These are phyloP conservation scores for Eurois occulta DNA, from an alignment of 2,888 invertebrate genomes.

Conservation along the genomic window DNA sequence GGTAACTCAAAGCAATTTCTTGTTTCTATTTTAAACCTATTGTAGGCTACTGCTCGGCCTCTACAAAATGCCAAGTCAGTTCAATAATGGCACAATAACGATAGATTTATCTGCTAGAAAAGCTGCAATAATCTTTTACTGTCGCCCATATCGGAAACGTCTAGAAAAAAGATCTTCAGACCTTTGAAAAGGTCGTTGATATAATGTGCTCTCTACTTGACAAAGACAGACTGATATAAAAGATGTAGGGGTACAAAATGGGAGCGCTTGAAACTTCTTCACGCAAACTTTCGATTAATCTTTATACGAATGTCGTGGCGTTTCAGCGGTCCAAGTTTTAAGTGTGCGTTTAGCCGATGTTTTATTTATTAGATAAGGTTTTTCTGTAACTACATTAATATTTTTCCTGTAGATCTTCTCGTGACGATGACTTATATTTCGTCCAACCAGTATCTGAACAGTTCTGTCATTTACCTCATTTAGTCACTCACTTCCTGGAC, in stretches of 20 bases:
- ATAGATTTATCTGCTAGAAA: slow-evolving; percentile 26
- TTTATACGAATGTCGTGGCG: slow-evolving; percentile 19
- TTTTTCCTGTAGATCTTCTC: background rate
- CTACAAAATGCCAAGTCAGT: background rate
- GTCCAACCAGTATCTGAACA: background rate
- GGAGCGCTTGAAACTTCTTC: slow-evolving; percentile 25
- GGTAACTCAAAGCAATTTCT: background rate
- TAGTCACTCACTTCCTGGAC: background rate
- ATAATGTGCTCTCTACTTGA: slow-evolving; percentile 45
- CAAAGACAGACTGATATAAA: slow-evolving; percentile 39
- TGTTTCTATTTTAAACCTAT: background rate
- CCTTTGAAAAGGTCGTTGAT: slow-evolving; percentile 42
- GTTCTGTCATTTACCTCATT: background rate
- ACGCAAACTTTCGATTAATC: slow-evolving; percentile 56
- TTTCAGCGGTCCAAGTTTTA: background rate
- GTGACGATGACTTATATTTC: background rate
- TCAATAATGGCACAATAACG: slow-evolving; percentile 1
- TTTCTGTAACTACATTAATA: background rate
- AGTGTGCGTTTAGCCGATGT: background rate
- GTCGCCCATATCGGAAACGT: slow-evolving; percentile 26
- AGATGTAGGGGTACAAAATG: slow-evolving; percentile 40
- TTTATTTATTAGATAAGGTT: slow-evolving; percentile 13
- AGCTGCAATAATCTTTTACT: slow-evolving; percentile 41
- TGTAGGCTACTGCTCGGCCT: background rate
- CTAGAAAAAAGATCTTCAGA: slow-evolving; percentile 18